These are phyloP conservation scores for Pseudomyrmex pallidus DNA, from an alignment of 1,140 invertebrate species.

Conservation along the genomic window DNA sequence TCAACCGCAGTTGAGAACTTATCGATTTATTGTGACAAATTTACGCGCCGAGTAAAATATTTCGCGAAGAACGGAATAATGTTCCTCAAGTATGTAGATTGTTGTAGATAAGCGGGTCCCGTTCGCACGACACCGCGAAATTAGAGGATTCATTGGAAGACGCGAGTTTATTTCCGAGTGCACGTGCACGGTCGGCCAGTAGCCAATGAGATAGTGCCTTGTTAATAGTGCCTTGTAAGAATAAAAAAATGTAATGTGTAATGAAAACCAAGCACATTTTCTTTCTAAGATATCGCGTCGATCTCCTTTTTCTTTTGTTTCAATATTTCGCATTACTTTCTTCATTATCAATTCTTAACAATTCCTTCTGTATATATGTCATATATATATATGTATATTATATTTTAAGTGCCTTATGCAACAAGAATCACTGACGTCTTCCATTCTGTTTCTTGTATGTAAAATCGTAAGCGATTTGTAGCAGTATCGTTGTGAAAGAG, in stretches of 20 bases:
- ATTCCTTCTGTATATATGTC: slow-evolving; percentile 75
- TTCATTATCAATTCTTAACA: not conserved
- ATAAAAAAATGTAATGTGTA: no score
- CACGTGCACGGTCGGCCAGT: slow-evolving; percentile 78
- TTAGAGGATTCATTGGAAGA: slow-evolving; percentile 34
- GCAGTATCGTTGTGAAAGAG: slow-evolving; percentile 63
- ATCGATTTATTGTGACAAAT: slow-evolving; percentile 30
- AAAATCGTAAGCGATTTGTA: slow-evolving; percentile 69
- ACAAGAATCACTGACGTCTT: slow-evolving; percentile 85
- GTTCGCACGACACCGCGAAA: not conserved
- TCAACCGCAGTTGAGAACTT: slow-evolving; percentile 28
- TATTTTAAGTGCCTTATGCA: slow-evolving; percentile 85
- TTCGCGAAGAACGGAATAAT: slow-evolving; percentile 56
- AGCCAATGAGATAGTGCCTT: slow-evolving; percentile 80
- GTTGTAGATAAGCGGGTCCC: slow-evolving; percentile 25
- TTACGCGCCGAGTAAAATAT: slow-evolving; percentile 4
- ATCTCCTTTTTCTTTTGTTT: slow-evolving; percentile 25
- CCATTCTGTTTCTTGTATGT: slow-evolving; percentile 82
- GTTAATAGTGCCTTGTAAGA: slow-evolving; percentile 82
- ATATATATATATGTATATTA: slow-evolving; percentile 58
- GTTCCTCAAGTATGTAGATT: slow-evolving; percentile 66
- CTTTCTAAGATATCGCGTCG: slow-evolving; percentile 13
- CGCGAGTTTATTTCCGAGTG: slow-evolving; percentile 44
- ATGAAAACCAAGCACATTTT: not conserved
- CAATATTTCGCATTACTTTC: not conserved